Evolutionary conservation across 1,140 invertebrate species (phyloP).

Genomic region (Diploscapter pachys): DNA sequence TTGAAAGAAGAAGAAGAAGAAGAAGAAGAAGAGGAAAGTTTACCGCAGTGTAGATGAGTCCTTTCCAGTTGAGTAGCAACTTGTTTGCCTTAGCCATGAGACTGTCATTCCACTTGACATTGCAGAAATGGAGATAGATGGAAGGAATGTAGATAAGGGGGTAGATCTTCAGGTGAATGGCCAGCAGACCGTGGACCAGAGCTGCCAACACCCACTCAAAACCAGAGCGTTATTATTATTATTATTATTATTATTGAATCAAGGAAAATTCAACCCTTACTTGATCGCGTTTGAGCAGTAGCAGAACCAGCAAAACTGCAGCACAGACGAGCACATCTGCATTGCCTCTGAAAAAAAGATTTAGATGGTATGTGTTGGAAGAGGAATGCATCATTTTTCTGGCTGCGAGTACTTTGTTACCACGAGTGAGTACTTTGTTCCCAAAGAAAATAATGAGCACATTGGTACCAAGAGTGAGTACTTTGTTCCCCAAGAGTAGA

Average conservation of each 20-base stretch:
- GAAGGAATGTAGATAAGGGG: constrained; percentile 81
- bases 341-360: constrained; percentile 71
- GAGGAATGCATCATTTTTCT: too few species aligned
- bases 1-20: background rate
- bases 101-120: background rate
- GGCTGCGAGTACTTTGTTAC: too few species aligned
- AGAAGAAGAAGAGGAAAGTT: constrained; percentile 59
- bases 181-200: constrained; percentile 72
- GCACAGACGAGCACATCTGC: constrained; percentile 83
- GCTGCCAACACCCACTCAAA: constrained; percentile 66
- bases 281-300: constrained; percentile 57
- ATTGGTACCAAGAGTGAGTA: too few species aligned
- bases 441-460: too few species aligned
- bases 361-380: background rate
- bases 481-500: too few species aligned
- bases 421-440: too few species aligned
- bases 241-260: background rate
- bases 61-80: constrained; percentile 38
- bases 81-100: constrained; percentile 34
- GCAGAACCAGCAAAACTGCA: constrained; percentile 73
- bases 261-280: constrained; percentile 23
- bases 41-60: constrained; percentile 64
- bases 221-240: background rate
- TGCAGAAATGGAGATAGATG: constrained; percentile 71
- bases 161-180: constrained; percentile 90